These are phyloP conservation scores for Ophioninae sp. DNA, from an alignment of 2,888 invertebrate species.

Conservation along the genomic window DNA sequence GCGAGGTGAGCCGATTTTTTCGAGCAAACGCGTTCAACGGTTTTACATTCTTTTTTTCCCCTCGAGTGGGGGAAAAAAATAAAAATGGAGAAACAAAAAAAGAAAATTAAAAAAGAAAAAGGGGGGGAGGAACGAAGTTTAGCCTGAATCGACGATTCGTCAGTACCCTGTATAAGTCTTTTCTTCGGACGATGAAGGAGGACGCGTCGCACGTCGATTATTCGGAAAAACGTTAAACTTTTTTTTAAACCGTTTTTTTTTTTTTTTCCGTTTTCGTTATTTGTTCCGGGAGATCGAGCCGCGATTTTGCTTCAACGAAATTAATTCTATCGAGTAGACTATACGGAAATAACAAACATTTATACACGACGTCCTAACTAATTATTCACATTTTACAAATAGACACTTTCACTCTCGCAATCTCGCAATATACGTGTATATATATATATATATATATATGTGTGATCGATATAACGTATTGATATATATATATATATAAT, in stretches of 20 bases:
- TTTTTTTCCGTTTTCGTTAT: too few species aligned
- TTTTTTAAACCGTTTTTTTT: background rate
- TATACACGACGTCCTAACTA: conserved; percentile 71
- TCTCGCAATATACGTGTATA: conserved; percentile 61
- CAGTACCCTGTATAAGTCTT: conserved; percentile 75
- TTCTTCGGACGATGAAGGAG: conserved; percentile 51
- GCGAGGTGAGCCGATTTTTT: conserved; percentile 70
- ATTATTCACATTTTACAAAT: conserved; percentile 74
- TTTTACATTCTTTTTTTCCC: conserved; percentile 6
- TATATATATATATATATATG: conserved; percentile 61
- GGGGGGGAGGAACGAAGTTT: background rate
- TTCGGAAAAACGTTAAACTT: background rate
- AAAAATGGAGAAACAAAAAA: conserved; percentile 27
- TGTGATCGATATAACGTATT: conserved; percentile 66
- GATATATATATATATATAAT: background rate
- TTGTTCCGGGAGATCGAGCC: conserved; percentile 60
- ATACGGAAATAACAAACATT: conserved; percentile 66
- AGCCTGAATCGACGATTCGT: conserved; percentile 41
- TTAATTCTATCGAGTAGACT: conserved; percentile 65
- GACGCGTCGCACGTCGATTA: conserved; percentile 41
- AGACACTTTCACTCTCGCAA: conserved; percentile 61
- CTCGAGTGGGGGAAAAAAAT: background rate
- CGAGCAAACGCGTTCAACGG: conserved; percentile 68
- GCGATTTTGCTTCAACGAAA: conserved; percentile 66
- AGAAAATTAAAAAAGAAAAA: conserved; percentile 11